phyloP scores from a whole-genome alignment of 2,113 vertebrate species.

The Myrmecobius fasciatus region DNA sequence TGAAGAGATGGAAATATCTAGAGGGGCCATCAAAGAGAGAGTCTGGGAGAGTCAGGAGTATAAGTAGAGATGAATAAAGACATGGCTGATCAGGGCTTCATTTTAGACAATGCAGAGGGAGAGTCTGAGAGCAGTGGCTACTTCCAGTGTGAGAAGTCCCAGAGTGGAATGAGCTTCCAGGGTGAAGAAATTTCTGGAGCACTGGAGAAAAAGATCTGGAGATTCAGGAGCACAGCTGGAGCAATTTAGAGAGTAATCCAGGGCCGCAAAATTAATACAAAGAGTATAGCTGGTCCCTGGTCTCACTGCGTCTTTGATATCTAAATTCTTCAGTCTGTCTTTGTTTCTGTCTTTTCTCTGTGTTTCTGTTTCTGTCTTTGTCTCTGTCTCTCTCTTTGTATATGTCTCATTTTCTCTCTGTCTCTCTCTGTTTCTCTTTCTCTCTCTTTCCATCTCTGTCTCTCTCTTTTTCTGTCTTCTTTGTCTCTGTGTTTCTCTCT shows the following conservation, averaged over 20 bases:
- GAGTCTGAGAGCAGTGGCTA: background rate
- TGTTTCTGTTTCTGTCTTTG: too few species aligned
- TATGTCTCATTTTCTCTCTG: too few species aligned
- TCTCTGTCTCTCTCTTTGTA: too few species aligned
- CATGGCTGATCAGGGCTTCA: background rate
- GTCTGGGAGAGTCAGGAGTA: background rate
- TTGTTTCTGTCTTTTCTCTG: too few species aligned
- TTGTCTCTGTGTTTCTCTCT: too few species aligned
- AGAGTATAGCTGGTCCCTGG: background rate
- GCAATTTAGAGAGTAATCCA: background rate
- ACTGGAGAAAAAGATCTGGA: background rate
- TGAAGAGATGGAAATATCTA: background rate
- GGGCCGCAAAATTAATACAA: background rate
- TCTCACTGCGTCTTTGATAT: background rate
- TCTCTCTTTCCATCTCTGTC: background rate
- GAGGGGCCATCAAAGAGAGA: background rate
- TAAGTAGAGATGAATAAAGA: background rate
- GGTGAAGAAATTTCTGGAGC: background rate
- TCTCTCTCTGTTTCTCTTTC: too few species aligned
- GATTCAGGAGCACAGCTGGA: background rate
- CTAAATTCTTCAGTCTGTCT: background rate
- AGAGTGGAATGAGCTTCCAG: background rate
- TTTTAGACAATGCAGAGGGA: background rate
- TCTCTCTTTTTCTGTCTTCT: too few species aligned
- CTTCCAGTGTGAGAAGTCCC: background rate